Evolutionary conservation across 1,140 invertebrate species (phyloP).

Genomic region (Lucilia cuprina): DNA sequence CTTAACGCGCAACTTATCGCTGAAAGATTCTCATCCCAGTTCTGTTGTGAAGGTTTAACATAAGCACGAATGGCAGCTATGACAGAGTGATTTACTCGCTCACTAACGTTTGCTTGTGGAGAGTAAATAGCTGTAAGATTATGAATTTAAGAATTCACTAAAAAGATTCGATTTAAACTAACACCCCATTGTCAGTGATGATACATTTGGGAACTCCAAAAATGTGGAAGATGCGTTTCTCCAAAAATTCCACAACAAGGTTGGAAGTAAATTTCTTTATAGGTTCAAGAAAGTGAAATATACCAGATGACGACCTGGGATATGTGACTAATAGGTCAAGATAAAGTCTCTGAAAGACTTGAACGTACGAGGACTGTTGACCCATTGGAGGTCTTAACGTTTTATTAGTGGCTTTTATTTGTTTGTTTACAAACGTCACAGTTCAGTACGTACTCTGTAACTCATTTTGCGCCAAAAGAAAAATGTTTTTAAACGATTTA

Average conservation of each 20-base stretch:
- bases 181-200: neutral
- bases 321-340: slow-evolving; percentile 28
- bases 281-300: too few species aligned
- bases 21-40: too few species aligned
- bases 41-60: slow-evolving; percentile 31
- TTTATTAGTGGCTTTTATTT: too few species aligned
- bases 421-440: too few species aligned
- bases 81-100: neutral
- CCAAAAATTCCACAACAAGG: too few species aligned
- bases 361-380: neutral
- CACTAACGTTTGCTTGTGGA: neutral
- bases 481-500: neutral
- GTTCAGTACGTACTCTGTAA: neutral
- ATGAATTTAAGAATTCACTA: neutral
- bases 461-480: too few species aligned
- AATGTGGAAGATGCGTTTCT: too few species aligned
- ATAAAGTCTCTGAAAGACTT: slow-evolving; percentile 22
- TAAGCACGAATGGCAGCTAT: slow-evolving; percentile 17
- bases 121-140: neutral
- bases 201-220: too few species aligned
- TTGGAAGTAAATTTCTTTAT: too few species aligned
- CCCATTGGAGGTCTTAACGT: too few species aligned
- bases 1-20: slow-evolving; percentile 39
- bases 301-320: slow-evolving; percentile 9
- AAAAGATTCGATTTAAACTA: neutral